Evolutionary conservation across 2,888 invertebrate genomes (phyloP), one percentile per base, ranked within the genome.

Genomic region (Sesamia inferens): DNA sequence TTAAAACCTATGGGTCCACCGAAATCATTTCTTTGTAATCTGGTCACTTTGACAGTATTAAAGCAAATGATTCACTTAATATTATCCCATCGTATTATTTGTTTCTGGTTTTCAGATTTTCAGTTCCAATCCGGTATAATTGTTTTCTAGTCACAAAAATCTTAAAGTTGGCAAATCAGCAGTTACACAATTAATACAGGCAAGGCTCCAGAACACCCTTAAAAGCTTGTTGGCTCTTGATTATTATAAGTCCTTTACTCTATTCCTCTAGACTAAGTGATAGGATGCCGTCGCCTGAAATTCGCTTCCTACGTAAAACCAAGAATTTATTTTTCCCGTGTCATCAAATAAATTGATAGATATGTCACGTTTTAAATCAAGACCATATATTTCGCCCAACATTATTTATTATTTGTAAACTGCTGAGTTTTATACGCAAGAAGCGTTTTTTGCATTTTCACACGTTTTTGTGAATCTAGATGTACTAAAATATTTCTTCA

Each of bases 341-440:
- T 71, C 66, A 61, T 67, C 61, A 67, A 68, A 42, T 31, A 58
- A 57, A 67, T 68, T 71, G n/a, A 31, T 68, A 63, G n/a, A 82
- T 44, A 63, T 69, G 73, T 80, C 78, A 78, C 73, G 73, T 82
- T 71, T 66, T 51, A 19, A 51, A 71, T 70, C 19, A 63, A 51
- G 14, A 54, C 24, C 14, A 57, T 2, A 62, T 59, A 55, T 80
- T 64, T 68, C 44, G 22, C 42, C 1, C 48, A 64, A 16, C 24
- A 8, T 63, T 61, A 54, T 65, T 39, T 39, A 39, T 39, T 65
- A 66, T 75, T 78, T 81, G 14, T 57, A 57, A 80, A 74, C 6
- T 55, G 65, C 65, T 65, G 68, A 68, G 10, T 74, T 13, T 62
- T 70, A 19, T 39, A 57, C 0, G 22, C 42, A n/a, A 22, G n/a